Conservation (phyloP, 2,888 invertebrate genomes). For the Metellina segmentata region DNA sequence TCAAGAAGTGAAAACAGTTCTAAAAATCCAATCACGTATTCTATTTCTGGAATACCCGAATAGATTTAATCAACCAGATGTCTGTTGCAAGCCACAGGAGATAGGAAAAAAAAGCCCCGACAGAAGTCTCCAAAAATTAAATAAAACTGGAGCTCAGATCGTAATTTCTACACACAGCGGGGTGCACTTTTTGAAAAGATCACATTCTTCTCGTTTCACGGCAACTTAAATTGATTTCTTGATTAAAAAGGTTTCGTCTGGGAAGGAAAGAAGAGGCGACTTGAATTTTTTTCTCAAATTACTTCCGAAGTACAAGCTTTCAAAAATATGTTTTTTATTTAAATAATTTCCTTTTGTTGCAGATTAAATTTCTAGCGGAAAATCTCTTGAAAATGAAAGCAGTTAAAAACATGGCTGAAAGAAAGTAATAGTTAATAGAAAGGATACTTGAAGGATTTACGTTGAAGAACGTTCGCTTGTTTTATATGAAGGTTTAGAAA, state of each 20-base stretch:
- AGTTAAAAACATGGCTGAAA: too few species aligned
- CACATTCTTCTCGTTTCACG: neutral
- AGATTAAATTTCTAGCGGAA: too few species aligned
- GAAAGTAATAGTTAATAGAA: too few species aligned
- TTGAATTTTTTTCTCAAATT: too few species aligned
- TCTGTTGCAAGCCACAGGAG: neutral
- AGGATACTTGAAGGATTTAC: too few species aligned
- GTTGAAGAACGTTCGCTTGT: too few species aligned
- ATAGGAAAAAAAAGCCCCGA: neutral
- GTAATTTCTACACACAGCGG: neutral
- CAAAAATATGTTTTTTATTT: too few species aligned
- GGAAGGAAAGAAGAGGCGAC: neutral
- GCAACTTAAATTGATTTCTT: constrained; percentile 1
- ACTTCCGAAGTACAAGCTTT: too few species aligned
- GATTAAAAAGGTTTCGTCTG: neutral
- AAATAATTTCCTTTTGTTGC: too few species aligned
- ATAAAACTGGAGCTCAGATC: neutral
- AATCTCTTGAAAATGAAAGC: too few species aligned
- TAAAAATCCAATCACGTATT: neutral
- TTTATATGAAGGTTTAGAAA: too few species aligned
- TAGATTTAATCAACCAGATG: neutral
- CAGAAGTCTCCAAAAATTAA: neutral
- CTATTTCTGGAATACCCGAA: neutral
- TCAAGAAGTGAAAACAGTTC: neutral
- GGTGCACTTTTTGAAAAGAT: neutral